Percentiles rank a stretch among this genome's conserved stretches.
phyloP scores from a whole-genome alignment of 2,888 invertebrate genomes.

The Rhagium mordax region DNA sequence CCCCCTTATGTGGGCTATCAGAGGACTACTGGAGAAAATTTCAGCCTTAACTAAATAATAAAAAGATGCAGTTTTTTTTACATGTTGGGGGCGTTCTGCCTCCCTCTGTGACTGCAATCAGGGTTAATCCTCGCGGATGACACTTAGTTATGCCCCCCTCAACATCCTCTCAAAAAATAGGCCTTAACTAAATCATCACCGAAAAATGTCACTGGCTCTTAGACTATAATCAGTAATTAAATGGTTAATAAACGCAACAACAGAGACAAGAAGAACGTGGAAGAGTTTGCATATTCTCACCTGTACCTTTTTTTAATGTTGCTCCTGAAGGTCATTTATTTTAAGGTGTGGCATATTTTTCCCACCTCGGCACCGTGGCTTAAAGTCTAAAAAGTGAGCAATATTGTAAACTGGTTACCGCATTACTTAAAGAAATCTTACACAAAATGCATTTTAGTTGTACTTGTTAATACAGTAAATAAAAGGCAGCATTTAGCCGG shows the following conservation, averaged over 20 bases:
- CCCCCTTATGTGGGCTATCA: too few relatives aligned
- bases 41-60: too few relatives aligned
- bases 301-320: neutral
- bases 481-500: neutral
- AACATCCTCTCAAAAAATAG: too few relatives aligned
- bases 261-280: neutral
- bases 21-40: too few relatives aligned
- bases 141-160: too few relatives aligned
- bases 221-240: too few relatives aligned
- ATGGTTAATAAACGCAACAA: neutral
- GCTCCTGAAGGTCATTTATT: neutral
- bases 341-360: neutral
- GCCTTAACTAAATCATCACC: too few relatives aligned
- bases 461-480: neutral
- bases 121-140: too few relatives aligned
- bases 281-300: neutral
- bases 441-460: conserved; percentile 1
- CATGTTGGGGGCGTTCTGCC: too few relatives aligned
- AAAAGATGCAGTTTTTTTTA: too few relatives aligned
- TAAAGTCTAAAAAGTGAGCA: neutral
- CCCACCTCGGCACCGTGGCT: neutral
- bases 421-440: neutral
- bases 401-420: neutral
- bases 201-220: too few relatives aligned
- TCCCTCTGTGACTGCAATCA: too few relatives aligned